A percentile compares a stretch with the other conserved stretches of the same genome.
phyloP scores from a whole-genome alignment of 2,888 invertebrate genomes.

The Tipula unca region DNA sequence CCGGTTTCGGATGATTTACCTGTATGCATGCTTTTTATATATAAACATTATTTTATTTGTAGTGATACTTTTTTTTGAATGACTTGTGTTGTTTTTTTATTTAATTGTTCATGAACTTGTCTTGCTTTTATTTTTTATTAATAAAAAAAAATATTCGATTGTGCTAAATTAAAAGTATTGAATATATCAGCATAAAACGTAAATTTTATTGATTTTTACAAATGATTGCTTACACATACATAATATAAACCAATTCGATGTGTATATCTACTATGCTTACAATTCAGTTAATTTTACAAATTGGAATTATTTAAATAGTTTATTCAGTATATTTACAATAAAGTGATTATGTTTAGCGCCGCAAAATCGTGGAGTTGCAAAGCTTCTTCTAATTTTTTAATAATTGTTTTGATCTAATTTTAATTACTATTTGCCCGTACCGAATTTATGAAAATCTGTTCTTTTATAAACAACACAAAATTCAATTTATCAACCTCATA shows the following conservation, averaged over 20 bases:
- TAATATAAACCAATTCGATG: too few relatives aligned
- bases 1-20: constrained; percentile 93
- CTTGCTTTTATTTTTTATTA: constrained; percentile 45
- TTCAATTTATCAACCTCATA: constrained; percentile 18
- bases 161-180: not conserved
- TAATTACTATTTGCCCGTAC: too few relatives aligned
- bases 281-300: too few relatives aligned
- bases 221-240: too few relatives aligned
- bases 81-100: not conserved
- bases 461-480: constrained; percentile 26
- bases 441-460: not conserved
- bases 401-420: not conserved
- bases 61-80: not conserved
- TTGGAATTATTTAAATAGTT: too few relatives aligned
- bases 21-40: constrained; percentile 34
- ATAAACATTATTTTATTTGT: not conserved
- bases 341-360: too few relatives aligned
- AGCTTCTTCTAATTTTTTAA: too few relatives aligned
- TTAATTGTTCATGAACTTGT: constrained; percentile 25
- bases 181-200: too few relatives aligned
- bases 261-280: too few relatives aligned
- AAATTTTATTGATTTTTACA: too few relatives aligned
- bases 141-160: constrained; percentile 37
- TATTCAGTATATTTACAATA: too few relatives aligned
- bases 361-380: too few relatives aligned